These are phyloP conservation scores for Zingel zingel DNA, from an alignment of 2,113 vertebrate species.

Conservation along the genomic window DNA sequence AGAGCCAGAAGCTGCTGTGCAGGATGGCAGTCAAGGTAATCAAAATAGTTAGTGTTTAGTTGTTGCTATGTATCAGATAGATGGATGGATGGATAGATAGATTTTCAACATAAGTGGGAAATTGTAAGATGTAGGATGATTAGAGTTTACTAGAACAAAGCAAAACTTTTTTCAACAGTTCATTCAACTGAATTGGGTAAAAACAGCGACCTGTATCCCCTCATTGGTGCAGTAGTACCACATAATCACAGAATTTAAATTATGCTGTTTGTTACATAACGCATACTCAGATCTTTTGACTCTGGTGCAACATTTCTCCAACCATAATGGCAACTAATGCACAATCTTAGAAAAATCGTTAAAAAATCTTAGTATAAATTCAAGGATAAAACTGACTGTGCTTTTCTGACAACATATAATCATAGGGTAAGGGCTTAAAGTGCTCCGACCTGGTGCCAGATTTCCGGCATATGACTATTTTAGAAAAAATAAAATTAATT, in stretches of 20 bases:
- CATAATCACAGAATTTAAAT: neutral
- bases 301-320: neutral
- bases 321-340: neutral
- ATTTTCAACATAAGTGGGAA: neutral
- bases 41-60: neutral
- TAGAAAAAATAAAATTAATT: no score
- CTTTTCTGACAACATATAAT: neutral
- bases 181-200: neutral
- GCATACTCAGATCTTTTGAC: no score
- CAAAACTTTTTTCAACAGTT: neutral
- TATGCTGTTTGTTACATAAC: no score
- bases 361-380: no score
- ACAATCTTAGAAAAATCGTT: no score
- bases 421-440: no score
- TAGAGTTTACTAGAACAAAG: neutral
- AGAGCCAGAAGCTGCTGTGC: slow-evolving; percentile 13
- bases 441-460: no score
- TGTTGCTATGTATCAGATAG: no score
- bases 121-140: neutral
- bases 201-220: neutral
- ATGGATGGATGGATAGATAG: no score
- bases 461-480: no score
- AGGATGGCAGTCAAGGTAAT: slow-evolving; percentile 60
- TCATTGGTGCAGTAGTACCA: neutral
- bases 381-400: neutral